These are phyloP conservation scores for Yponomeuta evonymella DNA, from an alignment of 2,888 invertebrate species.

Conservation along the genomic window DNA sequence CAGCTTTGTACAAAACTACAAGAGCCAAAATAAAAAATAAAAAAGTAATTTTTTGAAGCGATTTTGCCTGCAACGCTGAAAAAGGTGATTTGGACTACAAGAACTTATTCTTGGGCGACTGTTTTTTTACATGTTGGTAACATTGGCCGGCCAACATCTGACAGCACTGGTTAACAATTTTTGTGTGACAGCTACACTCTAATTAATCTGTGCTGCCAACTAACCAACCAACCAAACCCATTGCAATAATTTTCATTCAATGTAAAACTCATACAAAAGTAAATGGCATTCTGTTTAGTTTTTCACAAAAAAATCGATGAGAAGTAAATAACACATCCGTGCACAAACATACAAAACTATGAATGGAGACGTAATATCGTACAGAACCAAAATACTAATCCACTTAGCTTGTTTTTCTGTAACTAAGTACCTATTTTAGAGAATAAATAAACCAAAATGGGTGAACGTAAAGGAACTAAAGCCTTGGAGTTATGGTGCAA, in stretches of 20 bases:
- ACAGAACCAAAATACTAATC: background rate
- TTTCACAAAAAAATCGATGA: background rate
- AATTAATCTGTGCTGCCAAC: background rate
- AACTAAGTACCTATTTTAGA: background rate
- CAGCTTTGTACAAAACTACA: too few relatives aligned
- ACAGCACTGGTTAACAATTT: background rate
- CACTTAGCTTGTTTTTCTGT: too few relatives aligned
- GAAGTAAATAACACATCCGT: background rate
- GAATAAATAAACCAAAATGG: slow-evolving; percentile 67
- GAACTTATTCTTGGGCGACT: too few relatives aligned
- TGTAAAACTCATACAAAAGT: background rate
- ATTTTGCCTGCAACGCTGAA: too few relatives aligned
- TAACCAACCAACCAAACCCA: background rate
- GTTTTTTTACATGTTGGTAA: too few relatives aligned
- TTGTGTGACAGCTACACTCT: background rate
- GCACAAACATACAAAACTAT: background rate
- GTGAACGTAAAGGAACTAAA: slow-evolving; percentile 90
- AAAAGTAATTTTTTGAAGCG: too few relatives aligned
- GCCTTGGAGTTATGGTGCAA: slow-evolving; percentile 95
- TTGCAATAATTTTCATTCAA: background rate
- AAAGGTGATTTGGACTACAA: too few relatives aligned
- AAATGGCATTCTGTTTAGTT: too few relatives aligned
- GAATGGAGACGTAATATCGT: background rate
- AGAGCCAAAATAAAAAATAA: too few relatives aligned
- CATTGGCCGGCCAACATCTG: too few relatives aligned